Base-by-base conservation (phyloP, 2,888 invertebrate species). In the Ferdinandea cuprea region DNA sequence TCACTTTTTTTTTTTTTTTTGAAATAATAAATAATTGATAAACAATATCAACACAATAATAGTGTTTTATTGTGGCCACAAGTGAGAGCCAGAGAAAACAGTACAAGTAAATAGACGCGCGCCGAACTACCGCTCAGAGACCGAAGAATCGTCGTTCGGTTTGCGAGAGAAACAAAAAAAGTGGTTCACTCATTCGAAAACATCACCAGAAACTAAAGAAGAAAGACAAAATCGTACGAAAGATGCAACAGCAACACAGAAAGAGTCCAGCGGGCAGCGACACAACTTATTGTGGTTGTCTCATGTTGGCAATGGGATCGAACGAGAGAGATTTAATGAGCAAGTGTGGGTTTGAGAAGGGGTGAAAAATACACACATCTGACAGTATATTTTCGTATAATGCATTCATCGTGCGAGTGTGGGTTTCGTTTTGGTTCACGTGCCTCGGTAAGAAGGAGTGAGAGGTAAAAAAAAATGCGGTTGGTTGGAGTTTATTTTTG, bases 161-260 rank as follows among this genome's bases (percentile, higher is more conserved):
- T 54, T 37, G 40, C 46, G 68, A 69, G 68, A 77, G 61, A 61
- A 63, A 58, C 59, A 37, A 28, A 1, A 52, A 35, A 37, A 17
- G 21, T 17, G 37, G 58, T 72, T 66, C 44, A 59, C 72, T 66
- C 72, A 40, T 46, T 59, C 30, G 52, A 78, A 72, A 71, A 72
- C 79, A 73, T 73, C 48, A 54, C 61, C 61, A 68, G 42, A 68
- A 79, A 73, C 73, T 73, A 32, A 79, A 42, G 28, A 21, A 32
- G 15, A 65, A 40, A 68, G 25, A 52, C 37, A 59, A 68, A 32
- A 8, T 8, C 19, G n/a, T n/a, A n/a, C n/a, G n/a, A 30, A 78
- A 68, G 58, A 65, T 71, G 71, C 65, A 78, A 56, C 56, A 42
- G 65, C 50, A 65, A 54, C 30, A 25, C 72, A 63, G n/a, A 19